Evolutionary conservation across 2,113 vertebrate genomes (phyloP).

Genomic region (Oenanthe melanoleuca): DNA sequence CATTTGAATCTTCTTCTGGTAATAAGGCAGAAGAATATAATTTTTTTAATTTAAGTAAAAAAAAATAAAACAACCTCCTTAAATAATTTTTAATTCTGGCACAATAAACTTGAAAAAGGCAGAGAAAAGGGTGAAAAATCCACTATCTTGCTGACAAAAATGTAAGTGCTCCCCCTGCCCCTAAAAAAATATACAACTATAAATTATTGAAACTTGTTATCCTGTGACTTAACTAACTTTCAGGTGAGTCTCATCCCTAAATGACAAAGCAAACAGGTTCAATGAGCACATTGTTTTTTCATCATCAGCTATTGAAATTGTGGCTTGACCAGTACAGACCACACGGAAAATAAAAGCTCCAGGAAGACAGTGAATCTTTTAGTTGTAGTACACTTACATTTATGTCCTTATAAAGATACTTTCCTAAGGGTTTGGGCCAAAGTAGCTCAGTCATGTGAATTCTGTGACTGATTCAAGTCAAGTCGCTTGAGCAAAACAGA

Average conservation of each 20-base stretch:
- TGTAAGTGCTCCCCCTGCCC: background rate
- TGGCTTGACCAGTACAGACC: background rate
- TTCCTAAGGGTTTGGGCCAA: background rate
- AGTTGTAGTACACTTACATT: background rate
- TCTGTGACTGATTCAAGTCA: background rate
- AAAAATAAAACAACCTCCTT: background rate
- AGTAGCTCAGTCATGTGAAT: background rate
- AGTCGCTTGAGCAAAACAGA: background rate
- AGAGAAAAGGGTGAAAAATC: background rate
- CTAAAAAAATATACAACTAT: background rate
- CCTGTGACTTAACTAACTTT: background rate
- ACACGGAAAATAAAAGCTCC: background rate
- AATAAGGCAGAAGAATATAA: background rate
- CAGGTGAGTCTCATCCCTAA: background rate
- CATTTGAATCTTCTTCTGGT: background rate
- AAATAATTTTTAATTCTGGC: background rate
- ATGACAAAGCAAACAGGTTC: background rate
- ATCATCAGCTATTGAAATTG: background rate
- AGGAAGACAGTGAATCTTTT: background rate
- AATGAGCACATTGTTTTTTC: background rate
- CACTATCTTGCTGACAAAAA: background rate
- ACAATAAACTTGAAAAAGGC: background rate
- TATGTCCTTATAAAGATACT: background rate
- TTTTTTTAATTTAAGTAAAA: background rate
- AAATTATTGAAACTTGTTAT: background rate